Evolutionary conservation across 2,797 vertebrate genomes (phyloP).

Genomic region (Sylvilagus floridanus): DNA sequence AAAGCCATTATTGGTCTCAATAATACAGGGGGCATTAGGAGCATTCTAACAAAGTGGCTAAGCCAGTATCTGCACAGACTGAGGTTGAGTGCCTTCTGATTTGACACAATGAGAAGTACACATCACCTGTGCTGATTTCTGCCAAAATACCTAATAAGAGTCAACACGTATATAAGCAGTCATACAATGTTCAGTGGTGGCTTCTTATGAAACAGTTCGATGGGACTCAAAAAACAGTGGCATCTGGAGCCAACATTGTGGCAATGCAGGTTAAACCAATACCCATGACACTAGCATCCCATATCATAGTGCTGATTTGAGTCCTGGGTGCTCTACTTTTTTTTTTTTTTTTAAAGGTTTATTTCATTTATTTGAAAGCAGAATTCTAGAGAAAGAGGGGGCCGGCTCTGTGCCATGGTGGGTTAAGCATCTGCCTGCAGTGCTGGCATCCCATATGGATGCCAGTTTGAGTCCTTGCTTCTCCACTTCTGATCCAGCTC

Average conservation of each 20-base stretch:
- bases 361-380: no score
- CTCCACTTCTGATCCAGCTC: no score
- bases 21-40: background rate
- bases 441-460: no score
- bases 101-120: background rate
- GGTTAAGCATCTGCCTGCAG: no score
- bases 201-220: background rate
- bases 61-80: background rate
- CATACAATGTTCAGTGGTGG: background rate
- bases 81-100: background rate
- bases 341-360: no score
- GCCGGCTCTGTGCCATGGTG: no score
- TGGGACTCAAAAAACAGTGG: background rate
- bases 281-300: no score
- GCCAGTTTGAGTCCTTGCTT: no score
- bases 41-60: background rate
- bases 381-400: no score
- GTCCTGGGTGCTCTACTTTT: no score
- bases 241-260: background rate
- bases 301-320: no score
- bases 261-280: no score
- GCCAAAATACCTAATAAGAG: background rate
- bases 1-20: background rate
- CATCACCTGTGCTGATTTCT: background rate
- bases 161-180: background rate